Evolutionary conservation across 2,888 invertebrate genomes (phyloP).

Genomic region (Tetramorium bicarinatum): DNA sequence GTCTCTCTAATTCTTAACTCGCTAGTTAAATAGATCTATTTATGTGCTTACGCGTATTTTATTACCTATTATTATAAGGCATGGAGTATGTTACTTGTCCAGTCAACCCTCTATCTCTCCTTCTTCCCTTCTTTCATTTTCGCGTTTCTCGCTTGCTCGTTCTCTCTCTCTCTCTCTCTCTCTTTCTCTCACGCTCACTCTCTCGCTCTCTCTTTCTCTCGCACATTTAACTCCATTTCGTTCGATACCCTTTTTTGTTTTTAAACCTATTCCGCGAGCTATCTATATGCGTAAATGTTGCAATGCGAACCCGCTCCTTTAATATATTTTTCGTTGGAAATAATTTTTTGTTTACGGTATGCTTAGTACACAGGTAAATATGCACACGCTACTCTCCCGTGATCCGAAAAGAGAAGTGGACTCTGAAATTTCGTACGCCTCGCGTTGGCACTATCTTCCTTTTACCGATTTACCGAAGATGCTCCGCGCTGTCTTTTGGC

Average conservation of each 20-base stretch:
- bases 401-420: constrained; percentile 56
- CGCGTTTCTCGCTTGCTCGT: constrained; percentile 19
- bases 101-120: constrained; percentile 72
- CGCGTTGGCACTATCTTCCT: constrained; percentile 29
- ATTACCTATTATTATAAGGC: constrained; percentile 85
- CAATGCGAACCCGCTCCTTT: constrained; percentile 29
- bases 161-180: background rate
- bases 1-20: constrained; percentile 45
- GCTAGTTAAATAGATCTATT: constrained; percentile 76
- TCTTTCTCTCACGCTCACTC: background rate
- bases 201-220: background rate
- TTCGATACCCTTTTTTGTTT: constrained; percentile 34
- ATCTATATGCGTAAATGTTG: constrained; percentile 36
- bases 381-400: constrained; percentile 64
- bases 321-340: constrained; percentile 74
- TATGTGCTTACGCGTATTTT: constrained; percentile 79
- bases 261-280: constrained; percentile 35
- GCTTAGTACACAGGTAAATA: constrained; percentile 74
- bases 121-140: constrained; percentile 44
- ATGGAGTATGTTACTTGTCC: constrained; percentile 85
- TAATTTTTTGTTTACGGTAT: constrained; percentile 69
- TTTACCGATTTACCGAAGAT: constrained; percentile 6
- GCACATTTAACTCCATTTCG: constrained; percentile 23
- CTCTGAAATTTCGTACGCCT: constrained; percentile 34
- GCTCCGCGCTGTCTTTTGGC: constrained; percentile 25